Percentiles rank a stretch among this genome's conserved stretches.
phyloP scores from a whole-genome alignment of 2,113 vertebrate species.

The Apistogramma diplotaenia region DNA sequence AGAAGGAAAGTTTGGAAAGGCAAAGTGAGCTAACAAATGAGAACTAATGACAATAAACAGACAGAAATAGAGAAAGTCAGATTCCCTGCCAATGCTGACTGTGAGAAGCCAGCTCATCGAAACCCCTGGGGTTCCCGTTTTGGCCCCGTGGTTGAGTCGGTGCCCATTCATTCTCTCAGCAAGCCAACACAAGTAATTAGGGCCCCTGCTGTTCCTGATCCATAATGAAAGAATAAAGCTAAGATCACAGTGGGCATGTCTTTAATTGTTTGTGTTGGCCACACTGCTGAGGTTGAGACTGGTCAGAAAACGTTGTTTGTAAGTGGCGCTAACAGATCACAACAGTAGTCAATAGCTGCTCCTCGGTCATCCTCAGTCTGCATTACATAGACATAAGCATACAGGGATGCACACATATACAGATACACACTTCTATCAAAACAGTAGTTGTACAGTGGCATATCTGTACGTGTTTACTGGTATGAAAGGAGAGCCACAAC shows the following conservation, averaged over 20 bases:
- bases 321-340: constrained; percentile 35
- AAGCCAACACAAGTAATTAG: constrained; percentile 64
- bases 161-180: constrained; percentile 63
- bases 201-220: constrained; percentile 61
- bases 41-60: constrained; percentile 38
- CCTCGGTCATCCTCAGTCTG: constrained; percentile 33
- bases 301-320: constrained; percentile 14
- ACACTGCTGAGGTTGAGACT: constrained; percentile 35
- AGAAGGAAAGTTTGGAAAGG: constrained; percentile 9
- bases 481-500: constrained; percentile 22
- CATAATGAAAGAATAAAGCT: constrained; percentile 62
- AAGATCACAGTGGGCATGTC: constrained; percentile 61
- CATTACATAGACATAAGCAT: neutral
- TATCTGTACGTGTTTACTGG: constrained; percentile 41
- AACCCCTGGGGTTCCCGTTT: constrained; percentile 20
- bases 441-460: constrained; percentile 17
- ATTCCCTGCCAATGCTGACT: constrained; percentile 47
- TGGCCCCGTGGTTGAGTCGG: constrained; percentile 41
- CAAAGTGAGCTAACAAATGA: constrained; percentile 32
- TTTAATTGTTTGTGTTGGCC: constrained; percentile 70
- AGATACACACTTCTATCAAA: neutral
- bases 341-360: constrained; percentile 40
- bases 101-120: constrained; percentile 45
- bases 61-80: constrained; percentile 28
- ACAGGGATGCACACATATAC: neutral